These are phyloP conservation scores for Garra rufa DNA, from an alignment of 2,113 vertebrate genomes.

Conservation along the genomic window DNA sequence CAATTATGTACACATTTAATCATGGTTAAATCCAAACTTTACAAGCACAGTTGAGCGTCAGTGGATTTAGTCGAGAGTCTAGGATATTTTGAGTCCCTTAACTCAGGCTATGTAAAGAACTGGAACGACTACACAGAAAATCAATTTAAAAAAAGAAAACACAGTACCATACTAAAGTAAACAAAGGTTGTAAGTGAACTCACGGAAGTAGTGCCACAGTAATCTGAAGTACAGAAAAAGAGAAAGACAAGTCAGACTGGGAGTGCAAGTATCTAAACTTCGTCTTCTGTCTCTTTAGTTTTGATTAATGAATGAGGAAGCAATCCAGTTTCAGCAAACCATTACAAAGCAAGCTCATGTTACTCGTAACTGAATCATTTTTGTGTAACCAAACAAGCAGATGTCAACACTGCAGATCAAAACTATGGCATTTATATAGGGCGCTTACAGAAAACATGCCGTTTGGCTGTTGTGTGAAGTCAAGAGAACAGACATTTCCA, in stretches of 20 bases:
- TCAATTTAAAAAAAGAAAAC: neutral
- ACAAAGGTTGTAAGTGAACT: constrained; percentile 7
- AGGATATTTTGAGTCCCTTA: neutral
- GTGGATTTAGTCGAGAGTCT: neutral
- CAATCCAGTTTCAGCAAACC: neutral
- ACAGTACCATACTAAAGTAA: constrained; percentile 20
- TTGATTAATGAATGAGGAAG: neutral
- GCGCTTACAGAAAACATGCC: neutral
- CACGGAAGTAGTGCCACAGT: neutral
- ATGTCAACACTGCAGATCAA: neutral
- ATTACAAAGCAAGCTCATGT: constrained; percentile 2
- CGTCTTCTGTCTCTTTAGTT: neutral
- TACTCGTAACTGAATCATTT: constrained; percentile 22
- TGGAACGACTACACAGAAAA: neutral
- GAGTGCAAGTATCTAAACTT: constrained; percentile 14
- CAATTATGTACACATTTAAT: constrained; percentile 29
- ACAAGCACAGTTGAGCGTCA: constrained; percentile 5
- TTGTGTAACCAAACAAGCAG: neutral
- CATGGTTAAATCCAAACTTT: constrained; percentile 14
- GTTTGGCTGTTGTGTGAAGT: neutral
- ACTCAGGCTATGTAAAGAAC: neutral
- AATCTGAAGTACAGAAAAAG: constrained; percentile 20
- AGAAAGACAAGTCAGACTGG: constrained; percentile 30
- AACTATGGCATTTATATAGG: neutral
- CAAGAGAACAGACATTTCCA: neutral